Base-by-base conservation (phyloP, 2,888 invertebrate species). In the Sarcophaga rosellei region DNA sequence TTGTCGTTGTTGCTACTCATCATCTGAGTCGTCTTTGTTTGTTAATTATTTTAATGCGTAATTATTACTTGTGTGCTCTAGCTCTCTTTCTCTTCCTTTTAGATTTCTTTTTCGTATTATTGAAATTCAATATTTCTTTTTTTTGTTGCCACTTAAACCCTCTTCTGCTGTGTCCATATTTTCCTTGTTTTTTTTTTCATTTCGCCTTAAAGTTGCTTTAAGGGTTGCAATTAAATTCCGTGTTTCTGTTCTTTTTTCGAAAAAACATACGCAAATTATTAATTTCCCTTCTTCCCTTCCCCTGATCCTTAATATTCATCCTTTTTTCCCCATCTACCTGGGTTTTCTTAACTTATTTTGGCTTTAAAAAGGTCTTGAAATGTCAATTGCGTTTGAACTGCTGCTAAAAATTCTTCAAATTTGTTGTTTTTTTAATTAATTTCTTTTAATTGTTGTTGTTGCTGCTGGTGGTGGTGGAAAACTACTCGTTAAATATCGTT, bases 11-110 rank as follows among this genome's bases (percentile, higher is more conserved):
- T 35, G 35, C 35, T 35, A 1, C 35, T 35, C 35, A 35, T 35
- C 35, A 35, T 35, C 8, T 35, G 35, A 35, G 8, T 35, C 10
- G 35, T 10, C 10, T 10, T 35, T 35, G 35, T 35, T 35, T 35
- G 35, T 35, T 35, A 10, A 35, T 35, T 35, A 35, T 70, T 78
- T 81, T 77, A 86, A 86, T 84, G 83, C 86, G 86, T 84, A 86
- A 84, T 84, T 81, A 86, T 86, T 84, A 75, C 65, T 74, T 66
- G 74, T 78, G 75, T 83, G 35, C 35, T 35, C n/a, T n/a, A n/a
- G 35, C 35, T 35, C 35, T 35, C 35, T 10, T 35, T 35, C 35
- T 35, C 8, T 35, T 35, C 2, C 8, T 84, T 35, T 62, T 76
- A 21, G 61, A 66, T 80, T 72, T 74, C 12, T 47, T 20, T n/a